Conservation (phyloP, 2,888 invertebrate genomes). For the Osmoderma eremita region DNA sequence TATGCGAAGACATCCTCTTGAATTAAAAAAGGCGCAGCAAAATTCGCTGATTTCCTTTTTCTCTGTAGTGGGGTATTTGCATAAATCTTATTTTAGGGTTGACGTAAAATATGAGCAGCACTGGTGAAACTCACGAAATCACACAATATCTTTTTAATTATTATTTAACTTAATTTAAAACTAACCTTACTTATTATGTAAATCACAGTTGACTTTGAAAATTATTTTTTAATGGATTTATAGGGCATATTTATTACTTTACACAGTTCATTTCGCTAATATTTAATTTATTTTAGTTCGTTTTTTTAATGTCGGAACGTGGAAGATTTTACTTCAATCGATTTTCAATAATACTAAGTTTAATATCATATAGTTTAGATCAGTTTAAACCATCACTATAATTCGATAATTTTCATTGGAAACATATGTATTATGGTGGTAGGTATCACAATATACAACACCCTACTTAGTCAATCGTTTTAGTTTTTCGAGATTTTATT, state of each 20-base stretch:
- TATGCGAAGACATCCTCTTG: constrained; percentile 49
- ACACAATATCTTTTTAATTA: constrained; percentile 24
- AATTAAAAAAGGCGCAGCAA: neutral
- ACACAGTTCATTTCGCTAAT: neutral
- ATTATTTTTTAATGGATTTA: constrained; percentile 1
- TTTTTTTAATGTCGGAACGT: neutral
- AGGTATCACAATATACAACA: constrained; percentile 18
- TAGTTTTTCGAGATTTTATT: neutral
- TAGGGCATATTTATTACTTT: constrained; percentile 1
- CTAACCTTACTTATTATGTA: constrained; percentile 30
- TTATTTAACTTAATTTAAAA: constrained; percentile 20
- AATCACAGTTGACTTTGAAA: constrained; percentile 43
- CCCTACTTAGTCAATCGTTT: neutral
- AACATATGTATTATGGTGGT: neutral
- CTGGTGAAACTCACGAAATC: constrained; percentile 25
- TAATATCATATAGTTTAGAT: neutral
- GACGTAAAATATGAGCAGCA: constrained; percentile 37
- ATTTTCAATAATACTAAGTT: neutral
- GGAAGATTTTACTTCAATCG: constrained; percentile 22
- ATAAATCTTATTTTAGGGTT: neutral
- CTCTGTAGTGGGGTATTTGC: neutral
- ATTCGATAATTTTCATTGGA: neutral
- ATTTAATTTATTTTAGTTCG: neutral
- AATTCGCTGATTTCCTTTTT: neutral
- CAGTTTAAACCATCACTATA: constrained; percentile 3